Conservation (phyloP, 2,797 vertebrate species). For the Acestrorhynchus altus region DNA sequence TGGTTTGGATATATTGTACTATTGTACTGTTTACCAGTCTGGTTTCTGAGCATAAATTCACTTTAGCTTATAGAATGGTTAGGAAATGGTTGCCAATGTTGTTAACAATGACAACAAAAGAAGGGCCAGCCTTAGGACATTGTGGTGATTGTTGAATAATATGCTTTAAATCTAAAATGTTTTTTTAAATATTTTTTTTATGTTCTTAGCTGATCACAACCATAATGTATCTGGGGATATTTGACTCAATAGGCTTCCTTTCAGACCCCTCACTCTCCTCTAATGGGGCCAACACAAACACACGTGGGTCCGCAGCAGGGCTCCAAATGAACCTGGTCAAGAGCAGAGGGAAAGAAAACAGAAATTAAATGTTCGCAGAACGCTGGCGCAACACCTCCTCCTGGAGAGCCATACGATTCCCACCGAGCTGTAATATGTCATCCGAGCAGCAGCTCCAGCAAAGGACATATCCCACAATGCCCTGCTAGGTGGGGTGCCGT, state of each 20-base stretch:
- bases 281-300: conserved; percentile 59
- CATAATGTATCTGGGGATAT: background rate
- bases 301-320: conserved; percentile 49
- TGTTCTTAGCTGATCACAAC: background rate
- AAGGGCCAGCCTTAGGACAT: background rate
- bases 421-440: conserved; percentile 63
- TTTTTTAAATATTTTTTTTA: background rate
- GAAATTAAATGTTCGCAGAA: conserved; percentile 65
- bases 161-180: background rate
- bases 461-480: conserved; percentile 67
- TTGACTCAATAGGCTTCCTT: conserved; percentile 33
- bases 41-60: background rate
- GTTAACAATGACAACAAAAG: background rate
- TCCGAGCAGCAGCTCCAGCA: conserved; percentile 48
- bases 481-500: conserved; percentile 59
- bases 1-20: conserved; percentile 4
- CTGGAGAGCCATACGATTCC: conserved; percentile 57
- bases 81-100: background rate
- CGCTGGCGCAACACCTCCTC: conserved; percentile 53
- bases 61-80: background rate
- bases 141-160: background rate
- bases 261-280: conserved; percentile 37
- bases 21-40: background rate
- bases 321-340: conserved; percentile 59
- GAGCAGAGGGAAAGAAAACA: conserved; percentile 60